Conservation (phyloP, 2,113 vertebrate species). For the Lycocorax pyrrhopterus region DNA sequence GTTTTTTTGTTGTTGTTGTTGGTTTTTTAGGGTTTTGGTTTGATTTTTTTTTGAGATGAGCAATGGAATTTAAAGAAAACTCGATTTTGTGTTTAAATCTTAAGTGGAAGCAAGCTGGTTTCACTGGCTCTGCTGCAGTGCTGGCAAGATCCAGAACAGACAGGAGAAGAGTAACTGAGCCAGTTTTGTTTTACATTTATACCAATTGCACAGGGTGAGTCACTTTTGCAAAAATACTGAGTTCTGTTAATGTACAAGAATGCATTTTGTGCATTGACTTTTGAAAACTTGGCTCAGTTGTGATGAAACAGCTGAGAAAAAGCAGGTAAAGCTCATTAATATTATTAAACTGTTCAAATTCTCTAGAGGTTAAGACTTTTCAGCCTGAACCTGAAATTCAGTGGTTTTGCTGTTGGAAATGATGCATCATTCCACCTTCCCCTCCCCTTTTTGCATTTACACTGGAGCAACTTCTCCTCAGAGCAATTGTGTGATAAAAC, state of each 20-base stretch:
- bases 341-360: background rate
- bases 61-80: background rate
- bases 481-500: background rate
- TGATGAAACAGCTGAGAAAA: background rate
- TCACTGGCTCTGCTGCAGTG: background rate
- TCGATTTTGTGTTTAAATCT: background rate
- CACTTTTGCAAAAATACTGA: background rate
- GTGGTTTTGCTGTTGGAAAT: background rate
- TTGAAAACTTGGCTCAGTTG: background rate
- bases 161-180: background rate
- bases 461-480: conserved; percentile 7
- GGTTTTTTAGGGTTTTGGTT: background rate
- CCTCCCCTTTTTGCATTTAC: conserved; percentile 8
- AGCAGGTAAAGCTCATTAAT: background rate
- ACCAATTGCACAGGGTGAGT: background rate
- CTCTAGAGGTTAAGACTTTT: background rate
- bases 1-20: background rate
- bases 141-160: background rate
- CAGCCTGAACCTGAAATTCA: background rate
- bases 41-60: background rate
- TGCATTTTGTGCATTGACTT: background rate
- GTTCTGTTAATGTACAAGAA: background rate
- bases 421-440: background rate
- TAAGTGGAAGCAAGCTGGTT: background rate
- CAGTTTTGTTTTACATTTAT: background rate